Conservation (phyloP, 2,797 vertebrate genomes). For the Ataeniobius toweri region DNA sequence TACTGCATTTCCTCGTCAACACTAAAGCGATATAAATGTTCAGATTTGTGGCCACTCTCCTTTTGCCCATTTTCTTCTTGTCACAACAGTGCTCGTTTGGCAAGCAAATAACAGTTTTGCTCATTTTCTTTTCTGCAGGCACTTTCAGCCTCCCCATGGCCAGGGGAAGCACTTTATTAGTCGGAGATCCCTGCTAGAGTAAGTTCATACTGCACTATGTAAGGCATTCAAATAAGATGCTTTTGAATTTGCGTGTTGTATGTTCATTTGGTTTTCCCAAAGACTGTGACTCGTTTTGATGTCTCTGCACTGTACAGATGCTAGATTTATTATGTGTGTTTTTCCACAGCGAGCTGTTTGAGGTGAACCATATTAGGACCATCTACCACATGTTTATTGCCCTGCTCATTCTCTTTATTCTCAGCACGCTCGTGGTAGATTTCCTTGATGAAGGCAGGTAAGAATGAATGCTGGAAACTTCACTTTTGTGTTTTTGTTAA, state of each 20-base stretch:
- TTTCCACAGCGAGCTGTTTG: conserved; percentile 90
- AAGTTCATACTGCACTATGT: conserved; percentile 66
- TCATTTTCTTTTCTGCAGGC: conserved; percentile 64
- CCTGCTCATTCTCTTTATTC: conserved; percentile 93
- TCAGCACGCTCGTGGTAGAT: conserved; percentile 93
- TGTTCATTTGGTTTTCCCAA: not conserved
- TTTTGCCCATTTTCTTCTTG: not conserved
- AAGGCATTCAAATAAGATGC: not conserved
- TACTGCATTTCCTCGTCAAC: conserved; percentile 47
- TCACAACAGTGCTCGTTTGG: not conserved
- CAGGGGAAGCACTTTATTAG: conserved; percentile 89
- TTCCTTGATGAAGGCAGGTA: conserved; percentile 97
- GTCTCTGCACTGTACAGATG: not conserved
- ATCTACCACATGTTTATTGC: conserved; percentile 99
- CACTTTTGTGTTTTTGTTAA: conserved; percentile 3
- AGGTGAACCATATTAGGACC: conserved; percentile 96
- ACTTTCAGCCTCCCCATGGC: conserved; percentile 81
- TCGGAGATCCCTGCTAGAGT: conserved; percentile 94
- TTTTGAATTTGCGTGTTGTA: not conserved
- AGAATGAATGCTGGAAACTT: conserved; percentile 42
- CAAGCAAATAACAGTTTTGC: not conserved
- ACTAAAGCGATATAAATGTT: not conserved
- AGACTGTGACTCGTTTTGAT: not conserved
- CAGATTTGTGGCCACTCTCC: not conserved
- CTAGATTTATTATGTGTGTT: conserved; percentile 1